Percentiles rank a stretch among this genome's conserved stretches.
These are phyloP conservation scores for Antheraea assamensis DNA, from an alignment of 2,888 invertebrate species.

Conservation along the genomic window DNA sequence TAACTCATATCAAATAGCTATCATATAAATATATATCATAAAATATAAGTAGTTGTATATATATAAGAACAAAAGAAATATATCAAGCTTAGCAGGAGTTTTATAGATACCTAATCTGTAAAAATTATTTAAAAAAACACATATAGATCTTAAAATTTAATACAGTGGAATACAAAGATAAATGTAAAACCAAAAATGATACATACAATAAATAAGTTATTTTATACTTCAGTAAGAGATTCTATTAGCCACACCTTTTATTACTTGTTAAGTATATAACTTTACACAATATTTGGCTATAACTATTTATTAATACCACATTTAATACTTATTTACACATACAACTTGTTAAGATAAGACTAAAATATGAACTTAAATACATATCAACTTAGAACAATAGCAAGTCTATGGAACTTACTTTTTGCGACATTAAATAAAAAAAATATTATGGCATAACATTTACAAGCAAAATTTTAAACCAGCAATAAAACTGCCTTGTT, in stretches of 20 bases:
- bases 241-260: constrained; percentile 2
- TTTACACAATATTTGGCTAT: background rate
- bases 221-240: background rate
- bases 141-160: too few species aligned
- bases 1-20: too few species aligned
- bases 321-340: background rate
- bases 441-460: constrained; percentile 26
- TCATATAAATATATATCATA: too few species aligned
- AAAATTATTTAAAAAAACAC: too few species aligned
- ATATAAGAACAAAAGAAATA: too few species aligned
- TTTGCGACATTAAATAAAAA: background rate
- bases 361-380: background rate
- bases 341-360: background rate
- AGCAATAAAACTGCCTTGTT: constrained; percentile 68
- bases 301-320: background rate
- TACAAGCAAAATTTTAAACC: constrained; percentile 73
- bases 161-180: background rate
- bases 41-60: too few species aligned
- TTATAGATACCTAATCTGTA: too few species aligned
- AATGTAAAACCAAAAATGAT: background rate
- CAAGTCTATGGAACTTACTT: background rate
- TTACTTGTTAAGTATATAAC: background rate
- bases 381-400: background rate
- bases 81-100: too few species aligned
- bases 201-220: constrained; percentile 20